Percentiles rank a stretch among this genome's conserved stretches.
Conservation (phyloP, 1,140 invertebrate genomes). For the Drosophila rhopaloa region DNA sequence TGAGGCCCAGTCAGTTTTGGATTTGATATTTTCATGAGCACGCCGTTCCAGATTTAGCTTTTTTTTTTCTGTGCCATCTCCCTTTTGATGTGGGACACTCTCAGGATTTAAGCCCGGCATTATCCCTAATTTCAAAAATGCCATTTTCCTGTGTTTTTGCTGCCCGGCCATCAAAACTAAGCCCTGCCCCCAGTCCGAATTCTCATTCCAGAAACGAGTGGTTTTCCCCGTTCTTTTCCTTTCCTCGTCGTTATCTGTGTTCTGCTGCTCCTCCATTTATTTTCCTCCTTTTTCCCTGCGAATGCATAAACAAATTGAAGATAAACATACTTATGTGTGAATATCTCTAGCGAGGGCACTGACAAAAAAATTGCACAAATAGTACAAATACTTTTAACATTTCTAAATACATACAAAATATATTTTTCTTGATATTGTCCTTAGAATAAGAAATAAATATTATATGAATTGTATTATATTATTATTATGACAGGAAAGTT, state of each 20-base stretch:
- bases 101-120: conserved; percentile 21
- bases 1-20: conserved; percentile 23
- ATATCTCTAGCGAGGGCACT: conserved; percentile 2
- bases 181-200: conserved; percentile 28
- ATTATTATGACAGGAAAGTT: no score
- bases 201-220: conserved; percentile 1
- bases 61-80: conserved; percentile 2
- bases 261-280: conserved; percentile 1
- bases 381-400: no score
- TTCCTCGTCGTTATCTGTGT: background rate
- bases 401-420: no score
- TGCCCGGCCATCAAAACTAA: conserved; percentile 50
- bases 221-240: background rate
- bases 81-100: conserved; percentile 25
- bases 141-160: conserved; percentile 47
- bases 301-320: conserved; percentile 64
- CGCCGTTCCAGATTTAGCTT: conserved; percentile 23
- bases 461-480: no score
- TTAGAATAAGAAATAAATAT: no score
- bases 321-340: conserved; percentile 47
- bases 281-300: conserved; percentile 6
- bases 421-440: no score
- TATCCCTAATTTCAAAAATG: conserved; percentile 64
- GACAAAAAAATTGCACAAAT: background rate
- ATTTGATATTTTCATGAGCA: conserved; percentile 31